Base-by-base conservation (phyloP, 2,888 invertebrate species). In the Venusia cambrica region DNA sequence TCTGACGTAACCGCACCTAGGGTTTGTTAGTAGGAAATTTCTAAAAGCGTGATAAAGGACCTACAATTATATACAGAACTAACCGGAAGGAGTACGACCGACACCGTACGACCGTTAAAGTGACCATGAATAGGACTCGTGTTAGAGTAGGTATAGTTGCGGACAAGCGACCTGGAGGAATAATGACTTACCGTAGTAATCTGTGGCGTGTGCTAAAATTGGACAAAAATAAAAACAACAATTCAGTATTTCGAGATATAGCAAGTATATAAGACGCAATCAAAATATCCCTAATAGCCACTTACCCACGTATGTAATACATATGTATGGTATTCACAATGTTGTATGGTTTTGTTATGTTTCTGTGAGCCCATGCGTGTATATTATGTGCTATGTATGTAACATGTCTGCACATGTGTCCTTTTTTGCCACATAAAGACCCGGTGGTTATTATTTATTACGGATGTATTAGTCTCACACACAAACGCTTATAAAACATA, bases 161-260 rank as follows among this genome's bases (percentile, higher is more conserved):
- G 67, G 56, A 47, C 53, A 74, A 77, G 76, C 76, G 54, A 60
- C 69, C 88, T 89, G 90, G 89, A 89, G 90, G 89, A 91, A 92
- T 89, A 90, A 90, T 90, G 91, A 97, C 97, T 97, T 96, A 98
- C 97, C 97, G 96, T 97, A 97, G 90, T 97, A 97, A 91, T 97
- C 97, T 91, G 97, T 95, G 84, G 97, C 95, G 92, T 96, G 97
- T 90, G 97, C 97, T 96, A 79, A 66, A 83, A 73, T 60, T 56
- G 76, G 76, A 80, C 77, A 85, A 77, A 84, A 73, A 80, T 73
- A 67, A 74, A 76, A 78, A 75, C 63, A 72, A 66, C 62, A 63
- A 61, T 70, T 81, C 76, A 78, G 70, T 44, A 55, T 45, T 53
- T 43, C 45, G 51, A 26, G 30, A 35, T 27, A 29, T 16, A 12